Conservation (phyloP, 2,797 vertebrate genomes). For the Pipistrellus nathusii region DNA sequence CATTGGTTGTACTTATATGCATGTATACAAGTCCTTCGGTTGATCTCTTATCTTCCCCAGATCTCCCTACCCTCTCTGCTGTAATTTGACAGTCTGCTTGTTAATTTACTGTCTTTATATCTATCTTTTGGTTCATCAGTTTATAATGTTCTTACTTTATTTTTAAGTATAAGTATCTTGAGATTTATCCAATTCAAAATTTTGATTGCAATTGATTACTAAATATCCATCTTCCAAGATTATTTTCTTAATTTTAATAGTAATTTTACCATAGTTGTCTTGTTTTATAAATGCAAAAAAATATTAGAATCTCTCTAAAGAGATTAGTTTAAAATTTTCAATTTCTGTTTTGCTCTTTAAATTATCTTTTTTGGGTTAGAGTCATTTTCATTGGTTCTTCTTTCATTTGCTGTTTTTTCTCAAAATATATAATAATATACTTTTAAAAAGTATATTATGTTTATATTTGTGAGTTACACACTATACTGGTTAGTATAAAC, state of each 20-base stretch:
- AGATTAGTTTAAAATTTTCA: neutral
- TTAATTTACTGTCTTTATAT: no score
- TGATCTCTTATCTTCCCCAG: no score
- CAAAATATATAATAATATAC: neutral
- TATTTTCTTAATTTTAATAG: constrained; percentile 15
- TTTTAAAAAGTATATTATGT: neutral
- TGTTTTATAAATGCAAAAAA: neutral
- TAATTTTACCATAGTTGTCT: neutral
- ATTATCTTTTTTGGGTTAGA: neutral
- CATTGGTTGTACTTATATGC: no score
- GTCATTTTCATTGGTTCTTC: neutral
- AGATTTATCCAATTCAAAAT: constrained; percentile 2
- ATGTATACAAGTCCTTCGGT: no score
- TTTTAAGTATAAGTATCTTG: neutral
- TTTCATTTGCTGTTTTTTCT: constrained; percentile 26
- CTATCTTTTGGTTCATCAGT: no score
- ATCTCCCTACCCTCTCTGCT: no score
- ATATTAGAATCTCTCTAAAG: neutral
- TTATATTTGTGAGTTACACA: constrained; percentile 39
- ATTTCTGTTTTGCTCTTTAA: neutral
- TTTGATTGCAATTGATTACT: constrained; percentile 6
- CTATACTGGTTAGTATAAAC: neutral
- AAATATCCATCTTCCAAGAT: constrained; percentile 7
- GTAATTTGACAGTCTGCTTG: no score
- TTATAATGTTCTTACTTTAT: neutral